Base-by-base conservation (phyloP, 2,113 vertebrate species). In the Serranochromis macrocephalus region DNA sequence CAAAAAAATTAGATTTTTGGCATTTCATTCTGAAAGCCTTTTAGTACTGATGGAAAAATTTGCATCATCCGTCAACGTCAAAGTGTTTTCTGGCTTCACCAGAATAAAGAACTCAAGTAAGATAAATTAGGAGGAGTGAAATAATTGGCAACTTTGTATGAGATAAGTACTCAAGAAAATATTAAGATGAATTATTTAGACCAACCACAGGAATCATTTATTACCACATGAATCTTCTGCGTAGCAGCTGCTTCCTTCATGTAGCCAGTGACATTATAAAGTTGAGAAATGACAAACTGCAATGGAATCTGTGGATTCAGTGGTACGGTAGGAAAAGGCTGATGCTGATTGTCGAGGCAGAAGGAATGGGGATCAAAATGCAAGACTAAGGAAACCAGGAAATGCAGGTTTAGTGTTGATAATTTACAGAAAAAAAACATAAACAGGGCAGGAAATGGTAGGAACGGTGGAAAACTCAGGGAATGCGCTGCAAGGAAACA, bases 121-220 rank as follows among this genome's bases (percentile, higher is more conserved):
- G 40, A 75, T 75, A 19, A 54, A 51, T 63, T 31, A 84, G 17
- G 13, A 40, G 38, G 81, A 78, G 75, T 24, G 57, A 73, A 82
- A 82, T 51, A 79, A 84, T 79, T 55, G 51, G 4, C 80, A 36
- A n/a, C 33, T 80, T 38, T 58, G 9, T 47, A 29, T 45, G 40
- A 73, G 68, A 54, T 58, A 13, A 19, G 24, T 40, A 36, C 57
- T 80, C 31, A 26, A 6, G 38, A 31, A 49, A 49, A 49, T 36
- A 45, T 31, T 51, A 45, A 75, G 38, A 63, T 71, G 40, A 75
- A 86, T 61, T 54, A 78, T 83, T 81, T 38, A 79, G 26, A 40
- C n/a, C 53, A 26, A 61, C 53, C 78, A 49, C 13, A 19, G 42
- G 51, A 73, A 38, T 61, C 45, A 29, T 84, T 42, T 68, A 61